Evolutionary conservation across 2,113 vertebrate species (phyloP).

Genomic region (Tichodroma muraria): DNA sequence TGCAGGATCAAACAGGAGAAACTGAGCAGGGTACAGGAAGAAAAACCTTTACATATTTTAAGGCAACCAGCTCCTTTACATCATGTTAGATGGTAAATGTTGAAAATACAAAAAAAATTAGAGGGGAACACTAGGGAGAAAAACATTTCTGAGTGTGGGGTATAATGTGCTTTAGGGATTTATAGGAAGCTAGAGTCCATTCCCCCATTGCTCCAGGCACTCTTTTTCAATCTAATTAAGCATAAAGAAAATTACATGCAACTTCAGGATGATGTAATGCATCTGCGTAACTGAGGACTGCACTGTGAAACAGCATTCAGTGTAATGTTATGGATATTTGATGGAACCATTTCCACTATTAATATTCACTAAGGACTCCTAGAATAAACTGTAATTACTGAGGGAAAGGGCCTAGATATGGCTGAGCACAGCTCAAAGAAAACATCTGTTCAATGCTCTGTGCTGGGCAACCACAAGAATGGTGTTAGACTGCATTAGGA

Average conservation of each 20-base stretch:
- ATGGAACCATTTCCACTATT: constrained; percentile 27
- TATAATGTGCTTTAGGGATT: not conserved
- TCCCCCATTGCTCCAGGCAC: not conserved
- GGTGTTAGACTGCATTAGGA: not conserved
- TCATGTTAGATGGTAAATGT: not conserved
- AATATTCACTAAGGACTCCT: constrained; percentile 45
- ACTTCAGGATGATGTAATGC: constrained; percentile 43
- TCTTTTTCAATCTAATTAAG: constrained; percentile 5
- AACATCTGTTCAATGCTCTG: constrained; percentile 29
- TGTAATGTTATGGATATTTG: constrained; percentile 8
- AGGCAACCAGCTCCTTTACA: not conserved
- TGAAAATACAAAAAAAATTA: not conserved
- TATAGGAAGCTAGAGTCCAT: not conserved
- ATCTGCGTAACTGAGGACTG: not conserved
- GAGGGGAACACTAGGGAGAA: not conserved
- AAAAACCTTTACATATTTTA: not conserved
- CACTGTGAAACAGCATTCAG: not conserved
- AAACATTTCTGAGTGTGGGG: not conserved
- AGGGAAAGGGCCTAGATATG: constrained; percentile 1
- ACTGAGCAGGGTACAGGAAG: not conserved
- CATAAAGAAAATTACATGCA: not conserved
- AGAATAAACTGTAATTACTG: constrained; percentile 55
- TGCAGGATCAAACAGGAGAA: not conserved
- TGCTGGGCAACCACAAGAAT: not conserved
- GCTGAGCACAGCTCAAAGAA: constrained; percentile 24